Conservation (phyloP, 2,888 invertebrate genomes). For the Plutella xylostella region DNA sequence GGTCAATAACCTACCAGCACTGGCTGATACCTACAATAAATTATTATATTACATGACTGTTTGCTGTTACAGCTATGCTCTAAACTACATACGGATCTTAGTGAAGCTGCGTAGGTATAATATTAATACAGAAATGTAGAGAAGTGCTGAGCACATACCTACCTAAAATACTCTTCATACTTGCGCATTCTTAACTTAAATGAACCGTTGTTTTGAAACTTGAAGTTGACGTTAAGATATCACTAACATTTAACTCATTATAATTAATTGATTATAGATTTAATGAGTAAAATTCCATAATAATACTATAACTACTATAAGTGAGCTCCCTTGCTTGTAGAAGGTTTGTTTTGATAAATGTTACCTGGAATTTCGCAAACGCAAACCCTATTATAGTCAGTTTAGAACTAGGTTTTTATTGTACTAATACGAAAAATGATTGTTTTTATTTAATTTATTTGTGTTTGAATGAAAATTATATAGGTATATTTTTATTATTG, state of each 20-base stretch:
- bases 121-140: too few species aligned
- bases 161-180: too few species aligned
- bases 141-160: too few species aligned
- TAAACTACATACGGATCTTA: too few species aligned
- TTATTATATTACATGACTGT: too few species aligned
- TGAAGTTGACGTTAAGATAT: too few species aligned
- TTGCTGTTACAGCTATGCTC: too few species aligned
- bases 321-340: conserved; percentile 66
- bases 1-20: too few species aligned
- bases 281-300: conserved; percentile 65
- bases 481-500: conserved; percentile 70
- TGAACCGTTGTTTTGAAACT: too few species aligned
- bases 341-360: conserved; percentile 54
- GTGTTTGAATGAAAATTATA: conserved; percentile 65
- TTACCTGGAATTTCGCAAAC: conserved; percentile 58
- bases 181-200: too few species aligned
- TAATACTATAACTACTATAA: conserved; percentile 46
- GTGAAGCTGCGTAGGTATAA: too few species aligned
- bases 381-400: conserved; percentile 61
- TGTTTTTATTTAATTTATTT: conserved; percentile 64
- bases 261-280: conserved; percentile 54
- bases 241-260: conserved; percentile 45
- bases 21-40: too few species aligned
- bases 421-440: conserved; percentile 54
- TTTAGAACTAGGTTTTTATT: conserved; percentile 50